A percentile compares a stretch with the other conserved stretches of the same genome.
phyloP scores from a whole-genome alignment of 2,888 invertebrate genomes.

The Eristalinus aeneus region DNA sequence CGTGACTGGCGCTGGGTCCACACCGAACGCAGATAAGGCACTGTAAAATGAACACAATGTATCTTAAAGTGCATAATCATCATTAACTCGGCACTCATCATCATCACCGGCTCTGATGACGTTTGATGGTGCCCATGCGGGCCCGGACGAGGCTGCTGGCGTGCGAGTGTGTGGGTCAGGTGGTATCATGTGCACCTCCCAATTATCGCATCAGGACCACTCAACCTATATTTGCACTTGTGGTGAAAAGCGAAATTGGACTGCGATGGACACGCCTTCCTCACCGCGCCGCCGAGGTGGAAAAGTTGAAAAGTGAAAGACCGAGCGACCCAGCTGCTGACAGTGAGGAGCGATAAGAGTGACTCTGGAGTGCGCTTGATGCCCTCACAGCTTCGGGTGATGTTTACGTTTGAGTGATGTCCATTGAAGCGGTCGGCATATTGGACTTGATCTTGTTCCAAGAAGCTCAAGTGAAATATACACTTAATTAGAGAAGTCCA shows the following conservation, averaged over 20 bases:
- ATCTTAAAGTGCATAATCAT: conserved; percentile 64
- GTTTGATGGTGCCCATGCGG: conserved; percentile 26
- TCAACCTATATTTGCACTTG: conserved; percentile 70
- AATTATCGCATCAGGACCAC: conserved; percentile 65
- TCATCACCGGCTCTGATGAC: conserved; percentile 43
- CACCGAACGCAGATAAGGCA: conserved; percentile 13
- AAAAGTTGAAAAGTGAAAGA: conserved; percentile 59
- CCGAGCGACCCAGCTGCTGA: not conserved
- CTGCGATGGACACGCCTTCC: conserved; percentile 44
- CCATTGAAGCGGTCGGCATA: not conserved
- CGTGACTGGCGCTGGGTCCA: conserved; percentile 56
- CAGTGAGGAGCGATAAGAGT: not conserved
- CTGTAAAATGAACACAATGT: not conserved
- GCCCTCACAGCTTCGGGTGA: not conserved
- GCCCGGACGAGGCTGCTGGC: conserved; percentile 35
- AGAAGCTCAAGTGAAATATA: not conserved
- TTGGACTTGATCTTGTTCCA: conserved; percentile 5
- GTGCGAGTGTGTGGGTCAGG: conserved; percentile 4
- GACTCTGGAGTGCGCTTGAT: conserved; percentile 20
- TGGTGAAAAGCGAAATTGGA: conserved; percentile 66
- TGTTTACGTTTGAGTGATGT: conserved; percentile 22
- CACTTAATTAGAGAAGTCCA: conserved; percentile 16
- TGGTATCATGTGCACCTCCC: conserved; percentile 43
- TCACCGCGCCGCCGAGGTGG: not conserved
- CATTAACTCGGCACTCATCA: conserved; percentile 58